Evolutionary conservation across 2,888 invertebrate species (phyloP).

Genomic region (Dexiosoma caninum): DNA sequence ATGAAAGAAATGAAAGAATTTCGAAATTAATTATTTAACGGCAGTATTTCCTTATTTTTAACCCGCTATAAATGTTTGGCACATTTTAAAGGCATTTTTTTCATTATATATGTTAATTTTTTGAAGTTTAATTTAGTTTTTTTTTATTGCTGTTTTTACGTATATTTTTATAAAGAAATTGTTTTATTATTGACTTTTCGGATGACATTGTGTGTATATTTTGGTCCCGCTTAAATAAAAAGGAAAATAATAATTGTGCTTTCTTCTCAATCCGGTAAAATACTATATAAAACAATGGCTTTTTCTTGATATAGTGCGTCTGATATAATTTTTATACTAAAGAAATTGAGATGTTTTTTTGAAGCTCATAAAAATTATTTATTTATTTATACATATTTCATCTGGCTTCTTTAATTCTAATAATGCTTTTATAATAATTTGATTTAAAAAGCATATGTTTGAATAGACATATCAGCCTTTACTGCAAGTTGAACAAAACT

Average conservation of each 20-base stretch:
- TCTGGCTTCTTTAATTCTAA: too few relatives aligned
- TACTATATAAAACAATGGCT: neutral
- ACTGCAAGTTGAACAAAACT: too few relatives aligned
- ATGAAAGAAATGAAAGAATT: neutral
- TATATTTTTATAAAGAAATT: neutral
- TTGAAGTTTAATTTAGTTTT: neutral
- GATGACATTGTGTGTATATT: conserved; percentile 26
- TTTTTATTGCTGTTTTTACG: neutral
- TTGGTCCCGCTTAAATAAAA: conserved; percentile 47
- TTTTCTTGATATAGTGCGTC: too few relatives aligned
- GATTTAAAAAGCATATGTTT: too few relatives aligned
- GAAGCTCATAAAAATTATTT: too few relatives aligned
- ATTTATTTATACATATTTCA: too few relatives aligned
- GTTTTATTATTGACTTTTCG: neutral
- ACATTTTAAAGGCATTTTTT: conserved; percentile 59
- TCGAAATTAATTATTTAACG: conserved; percentile 28
- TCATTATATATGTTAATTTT: neutral
- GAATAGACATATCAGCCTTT: too few relatives aligned
- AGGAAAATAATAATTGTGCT: neutral
- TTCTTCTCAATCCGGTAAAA: neutral
- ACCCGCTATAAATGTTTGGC: conserved; percentile 59
- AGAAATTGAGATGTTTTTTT: neutral
- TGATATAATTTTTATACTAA: too few relatives aligned
- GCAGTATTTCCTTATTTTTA: conserved; percentile 36
- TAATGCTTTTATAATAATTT: too few relatives aligned